A percentile compares a stretch with the other conserved stretches of the same genome.
Conservation (phyloP, 30 jellyfish, hydroid and myxozoan species). For the Sanderia malayensis region DNA sequence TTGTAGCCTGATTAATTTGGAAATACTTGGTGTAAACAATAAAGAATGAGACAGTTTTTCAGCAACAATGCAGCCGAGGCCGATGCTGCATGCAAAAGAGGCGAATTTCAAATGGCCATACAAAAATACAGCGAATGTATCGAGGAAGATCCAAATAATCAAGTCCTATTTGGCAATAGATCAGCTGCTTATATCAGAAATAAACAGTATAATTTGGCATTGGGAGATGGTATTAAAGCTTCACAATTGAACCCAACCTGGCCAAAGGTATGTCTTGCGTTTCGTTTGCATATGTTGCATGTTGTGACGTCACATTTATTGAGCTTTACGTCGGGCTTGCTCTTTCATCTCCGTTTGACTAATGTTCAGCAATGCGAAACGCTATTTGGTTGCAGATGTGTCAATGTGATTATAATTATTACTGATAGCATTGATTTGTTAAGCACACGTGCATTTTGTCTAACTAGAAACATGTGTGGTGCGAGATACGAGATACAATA, state of each 20-base stretch:
- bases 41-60: slow-evolving; percentile 44
- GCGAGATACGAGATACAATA: too few species aligned
- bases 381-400: too few species aligned
- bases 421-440: too few species aligned
- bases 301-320: too few species aligned
- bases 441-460: too few species aligned
- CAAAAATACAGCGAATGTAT: slow-evolving; percentile 60
- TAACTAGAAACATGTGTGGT: too few species aligned
- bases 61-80: slow-evolving; percentile 61
- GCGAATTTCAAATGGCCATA: slow-evolving; percentile 69
- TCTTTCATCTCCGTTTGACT: too few species aligned
- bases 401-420: too few species aligned
- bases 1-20: neutral
- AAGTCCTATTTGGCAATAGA: slow-evolving; percentile 63
- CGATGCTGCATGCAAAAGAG: slow-evolving; percentile 83
- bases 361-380: too few species aligned
- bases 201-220: slow-evolving; percentile 53
- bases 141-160: slow-evolving; percentile 49
- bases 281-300: too few species aligned
- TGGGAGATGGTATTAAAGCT: slow-evolving; percentile 61
- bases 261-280: slow-evolving; percentile 83
- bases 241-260: slow-evolving; percentile 64
- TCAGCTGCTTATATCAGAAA: slow-evolving; percentile 80
- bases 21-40: neutral
- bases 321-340: too few species aligned